These are phyloP conservation scores for Neodiprion pinetum DNA, from an alignment of 1,140 invertebrate genomes.

Conservation along the genomic window DNA sequence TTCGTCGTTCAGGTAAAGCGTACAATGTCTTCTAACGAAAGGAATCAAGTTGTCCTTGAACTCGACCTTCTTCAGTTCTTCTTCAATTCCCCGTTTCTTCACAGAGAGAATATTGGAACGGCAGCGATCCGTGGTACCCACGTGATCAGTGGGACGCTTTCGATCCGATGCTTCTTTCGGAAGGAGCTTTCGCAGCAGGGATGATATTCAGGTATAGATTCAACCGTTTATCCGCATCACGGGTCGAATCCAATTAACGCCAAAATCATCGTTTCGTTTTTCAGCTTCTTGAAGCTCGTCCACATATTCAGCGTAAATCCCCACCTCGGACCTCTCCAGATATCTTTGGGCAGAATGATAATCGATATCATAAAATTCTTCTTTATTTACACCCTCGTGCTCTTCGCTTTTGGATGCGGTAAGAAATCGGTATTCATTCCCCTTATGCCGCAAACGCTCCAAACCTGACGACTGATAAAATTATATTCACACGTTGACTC, in stretches of 20 bases:
- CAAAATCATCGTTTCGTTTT: constrained; percentile 29
- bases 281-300: constrained; percentile 87
- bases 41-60: background rate
- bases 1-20: constrained; percentile 76
- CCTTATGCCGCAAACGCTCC: constrained; percentile 13
- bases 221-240: constrained; percentile 10
- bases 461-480: background rate
- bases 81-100: constrained; percentile 21
- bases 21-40: constrained; percentile 5
- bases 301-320: constrained; percentile 97
- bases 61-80: background rate
- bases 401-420: constrained; percentile 91
- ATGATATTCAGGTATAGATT: constrained; percentile 85
- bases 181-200: constrained; percentile 92
- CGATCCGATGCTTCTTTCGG: constrained; percentile 92
- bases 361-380: constrained; percentile 94
- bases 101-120: constrained; percentile 75
- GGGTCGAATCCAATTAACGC: background rate
- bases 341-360: constrained; percentile 90
- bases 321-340: constrained; percentile 88
- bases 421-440: constrained; percentile 41
- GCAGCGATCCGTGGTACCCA: constrained; percentile 81
- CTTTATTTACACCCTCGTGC: constrained; percentile 88
- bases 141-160: constrained; percentile 90
- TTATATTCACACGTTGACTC: background rate